Percentiles rank a stretch among this genome's conserved stretches.
Conservation (phyloP, 2,888 invertebrate genomes). For the Cephus nigrinus region DNA sequence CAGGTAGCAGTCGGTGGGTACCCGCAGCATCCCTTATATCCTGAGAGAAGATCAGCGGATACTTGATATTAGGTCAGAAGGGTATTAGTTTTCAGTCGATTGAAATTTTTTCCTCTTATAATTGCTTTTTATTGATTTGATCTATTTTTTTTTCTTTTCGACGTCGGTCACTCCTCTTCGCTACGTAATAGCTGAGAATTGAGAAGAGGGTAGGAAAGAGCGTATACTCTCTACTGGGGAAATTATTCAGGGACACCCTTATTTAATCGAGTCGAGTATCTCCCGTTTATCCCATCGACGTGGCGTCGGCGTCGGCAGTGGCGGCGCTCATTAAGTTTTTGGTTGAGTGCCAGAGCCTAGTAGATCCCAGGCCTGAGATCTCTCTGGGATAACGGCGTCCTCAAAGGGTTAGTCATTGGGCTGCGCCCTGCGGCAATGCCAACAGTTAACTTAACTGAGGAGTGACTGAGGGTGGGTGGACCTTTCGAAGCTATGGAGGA, state of each 20-base stretch:
- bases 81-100: too few relatives aligned
- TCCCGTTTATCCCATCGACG: slow-evolving; percentile 28
- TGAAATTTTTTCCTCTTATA: too few relatives aligned
- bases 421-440: slow-evolving; percentile 37
- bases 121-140: too few relatives aligned
- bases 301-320: slow-evolving; percentile 14
- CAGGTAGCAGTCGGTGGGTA: slow-evolving; percentile 42
- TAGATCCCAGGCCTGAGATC: slow-evolving; percentile 43
- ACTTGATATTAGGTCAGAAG: too few relatives aligned
- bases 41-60: too few relatives aligned
- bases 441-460: slow-evolving; percentile 33
- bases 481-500: slow-evolving; percentile 10
- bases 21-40: background rate
- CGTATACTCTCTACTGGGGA: too few relatives aligned
- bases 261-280: slow-evolving; percentile 23
- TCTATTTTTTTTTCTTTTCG: too few relatives aligned
- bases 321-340: slow-evolving; percentile 52
- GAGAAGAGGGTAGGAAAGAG: too few relatives aligned
- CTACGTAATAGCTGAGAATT: too few relatives aligned
- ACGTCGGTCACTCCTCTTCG: too few relatives aligned
- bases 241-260: slow-evolving; percentile 4
- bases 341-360: slow-evolving; percentile 50
- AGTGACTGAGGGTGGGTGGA: slow-evolving; percentile 20
- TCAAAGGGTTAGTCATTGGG: slow-evolving; percentile 56
- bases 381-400: slow-evolving; percentile 46